phyloP scores from a whole-genome alignment of 1,140 invertebrate species.

The Theocolax elegans region DNA sequence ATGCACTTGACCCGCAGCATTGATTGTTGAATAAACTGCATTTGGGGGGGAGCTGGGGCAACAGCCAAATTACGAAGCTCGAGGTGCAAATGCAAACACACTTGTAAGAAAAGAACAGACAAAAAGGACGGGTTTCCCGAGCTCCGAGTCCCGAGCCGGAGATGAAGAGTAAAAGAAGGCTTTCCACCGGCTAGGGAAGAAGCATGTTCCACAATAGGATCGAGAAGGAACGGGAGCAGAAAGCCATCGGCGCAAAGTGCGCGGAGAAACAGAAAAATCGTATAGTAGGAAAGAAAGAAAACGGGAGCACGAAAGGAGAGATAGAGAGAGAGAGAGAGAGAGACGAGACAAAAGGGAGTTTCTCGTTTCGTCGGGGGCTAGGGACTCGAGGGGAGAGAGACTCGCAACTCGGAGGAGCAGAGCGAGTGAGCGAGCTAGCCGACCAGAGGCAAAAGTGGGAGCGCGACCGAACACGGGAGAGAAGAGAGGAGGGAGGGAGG shows the following conservation, averaged over 20 bases:
- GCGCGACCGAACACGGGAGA: slow-evolving; percentile 4
- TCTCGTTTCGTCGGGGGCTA: not conserved
- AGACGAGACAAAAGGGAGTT: not conserved
- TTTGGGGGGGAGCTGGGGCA: too few species aligned
- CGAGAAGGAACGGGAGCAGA: not conserved
- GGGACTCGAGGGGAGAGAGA: slow-evolving; percentile 20
- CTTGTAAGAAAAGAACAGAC: too few species aligned
- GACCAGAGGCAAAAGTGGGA: not conserved
- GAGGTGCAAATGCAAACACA: too few species aligned
- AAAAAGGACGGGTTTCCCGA: too few species aligned
- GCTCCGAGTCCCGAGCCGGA: too few species aligned
- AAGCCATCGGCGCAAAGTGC: not conserved
- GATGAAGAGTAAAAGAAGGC: not conserved
- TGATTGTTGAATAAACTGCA: too few species aligned
- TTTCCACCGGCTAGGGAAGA: not conserved
- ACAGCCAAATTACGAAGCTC: too few species aligned
- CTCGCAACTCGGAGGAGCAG: not conserved
- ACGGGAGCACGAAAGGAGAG: not conserved
- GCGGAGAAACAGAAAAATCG: not conserved
- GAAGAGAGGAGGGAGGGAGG: too few species aligned
- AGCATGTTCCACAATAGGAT: not conserved
- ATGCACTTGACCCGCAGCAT: too few species aligned
- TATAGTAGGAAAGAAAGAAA: not conserved
- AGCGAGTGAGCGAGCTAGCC: slow-evolving; percentile 22
- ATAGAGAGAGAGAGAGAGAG: not conserved